These are phyloP conservation scores for Podarcis siculus DNA, from an alignment of 2,797 vertebrate species.

Conservation along the genomic window DNA sequence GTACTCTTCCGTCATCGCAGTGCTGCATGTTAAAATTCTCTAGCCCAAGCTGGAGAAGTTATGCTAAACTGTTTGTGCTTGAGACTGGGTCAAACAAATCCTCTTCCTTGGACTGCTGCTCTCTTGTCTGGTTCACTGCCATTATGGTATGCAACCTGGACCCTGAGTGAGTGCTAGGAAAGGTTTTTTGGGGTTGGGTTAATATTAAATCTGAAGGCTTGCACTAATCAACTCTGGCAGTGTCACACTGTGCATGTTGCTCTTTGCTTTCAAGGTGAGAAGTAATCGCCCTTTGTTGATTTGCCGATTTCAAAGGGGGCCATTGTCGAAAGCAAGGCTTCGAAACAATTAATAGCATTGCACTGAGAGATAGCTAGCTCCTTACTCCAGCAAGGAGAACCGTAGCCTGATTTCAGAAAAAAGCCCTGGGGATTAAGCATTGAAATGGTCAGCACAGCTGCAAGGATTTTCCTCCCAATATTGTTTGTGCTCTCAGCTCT, in stretches of 20 bases:
- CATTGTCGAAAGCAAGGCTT: conserved; percentile 45
- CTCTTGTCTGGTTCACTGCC: conserved; percentile 55
- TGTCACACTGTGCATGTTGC: conserved; percentile 59
- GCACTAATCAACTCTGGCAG: conserved; percentile 62
- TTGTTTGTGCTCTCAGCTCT: conserved; percentile 50
- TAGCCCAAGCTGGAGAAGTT: background rate
- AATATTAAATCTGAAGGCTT: conserved; percentile 79
- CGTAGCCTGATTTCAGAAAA: conserved; percentile 57
- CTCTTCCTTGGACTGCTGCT: conserved; percentile 25
- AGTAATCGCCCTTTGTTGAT: conserved; percentile 66
- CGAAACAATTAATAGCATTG: conserved; percentile 42
- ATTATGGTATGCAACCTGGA: conserved; percentile 39
- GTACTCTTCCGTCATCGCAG: conserved; percentile 1
- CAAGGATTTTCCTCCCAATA: conserved; percentile 43
- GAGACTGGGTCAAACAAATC: conserved; percentile 41
- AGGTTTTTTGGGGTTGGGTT: conserved; percentile 68
- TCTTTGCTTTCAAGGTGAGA: conserved; percentile 75
- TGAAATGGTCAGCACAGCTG: conserved; percentile 54
- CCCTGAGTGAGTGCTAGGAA: conserved; percentile 62
- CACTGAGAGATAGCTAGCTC: conserved; percentile 13
- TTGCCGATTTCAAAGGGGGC: conserved; percentile 53
- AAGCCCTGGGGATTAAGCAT: conserved; percentile 53
- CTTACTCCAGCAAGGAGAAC: background rate
- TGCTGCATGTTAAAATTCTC: conserved; percentile 6
- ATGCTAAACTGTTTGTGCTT: conserved; percentile 40